Evolutionary conservation across 2,113 vertebrate genomes (phyloP).

Genomic region (Thunnus thynnus): DNA sequence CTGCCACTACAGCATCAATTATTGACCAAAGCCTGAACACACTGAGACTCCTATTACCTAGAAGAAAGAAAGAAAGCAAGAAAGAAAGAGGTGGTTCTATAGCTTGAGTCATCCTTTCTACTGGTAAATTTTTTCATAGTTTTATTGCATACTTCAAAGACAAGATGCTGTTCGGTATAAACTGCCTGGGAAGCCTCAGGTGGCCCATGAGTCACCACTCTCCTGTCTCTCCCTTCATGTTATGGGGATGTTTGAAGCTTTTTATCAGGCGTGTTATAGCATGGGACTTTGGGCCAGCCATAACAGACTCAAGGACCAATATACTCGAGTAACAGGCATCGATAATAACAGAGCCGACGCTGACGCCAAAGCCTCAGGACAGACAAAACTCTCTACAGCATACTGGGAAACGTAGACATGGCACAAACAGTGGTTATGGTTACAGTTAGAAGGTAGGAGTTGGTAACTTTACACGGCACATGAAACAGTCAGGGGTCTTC

Average conservation of each 20-base stretch:
- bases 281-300: slow-evolving; percentile 35
- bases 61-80: neutral
- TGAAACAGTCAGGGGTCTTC: neutral
- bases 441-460: neutral
- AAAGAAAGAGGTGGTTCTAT: neutral
- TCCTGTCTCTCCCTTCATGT: neutral
- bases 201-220: neutral
- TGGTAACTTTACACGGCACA: neutral
- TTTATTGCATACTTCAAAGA: slow-evolving; percentile 14
- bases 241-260: slow-evolving; percentile 18
- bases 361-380: slow-evolving; percentile 12
- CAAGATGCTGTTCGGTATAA: neutral
- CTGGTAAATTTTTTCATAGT: slow-evolving; percentile 3
- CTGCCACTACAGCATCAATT: slow-evolving; percentile 37
- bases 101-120: neutral
- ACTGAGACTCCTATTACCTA: slow-evolving; percentile 16
- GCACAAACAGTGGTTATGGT: neutral
- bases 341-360: neutral
- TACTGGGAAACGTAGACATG: neutral
- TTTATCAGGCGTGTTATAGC: slow-evolving; percentile 41
- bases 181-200: neutral
- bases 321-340: slow-evolving; percentile 21
- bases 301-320: slow-evolving; percentile 51
- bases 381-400: slow-evolving; percentile 38
- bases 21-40: slow-evolving; percentile 39